Evolutionary conservation across 2,888 invertebrate genomes (phyloP).

Genomic region (Protophormia terraenovae): DNA sequence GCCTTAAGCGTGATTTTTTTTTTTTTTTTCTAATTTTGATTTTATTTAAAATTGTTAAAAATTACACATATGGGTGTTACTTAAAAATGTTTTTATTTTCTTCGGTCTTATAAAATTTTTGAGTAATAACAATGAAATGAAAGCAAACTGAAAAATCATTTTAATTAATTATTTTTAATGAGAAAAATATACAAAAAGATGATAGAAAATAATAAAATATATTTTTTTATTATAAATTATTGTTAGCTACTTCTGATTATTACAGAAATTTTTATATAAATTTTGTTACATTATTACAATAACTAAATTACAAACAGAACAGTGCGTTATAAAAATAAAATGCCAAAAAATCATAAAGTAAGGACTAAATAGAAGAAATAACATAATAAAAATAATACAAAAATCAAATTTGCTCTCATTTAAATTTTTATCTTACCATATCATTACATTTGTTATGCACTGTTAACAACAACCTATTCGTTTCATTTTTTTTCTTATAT

Average conservation of each 20-base stretch:
- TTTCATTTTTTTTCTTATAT: background rate
- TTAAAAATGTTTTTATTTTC: background rate
- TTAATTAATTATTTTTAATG: conserved; percentile 32
- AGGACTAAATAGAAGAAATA: background rate
- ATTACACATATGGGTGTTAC: conserved; percentile 3
- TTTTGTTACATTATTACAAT: background rate
- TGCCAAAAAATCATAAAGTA: background rate
- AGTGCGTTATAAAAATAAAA: background rate
- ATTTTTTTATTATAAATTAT: conserved; percentile 8
- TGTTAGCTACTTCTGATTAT: background rate
- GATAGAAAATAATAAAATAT: background rate
- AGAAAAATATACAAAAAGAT: background rate
- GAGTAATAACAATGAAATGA: background rate
- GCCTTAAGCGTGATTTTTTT: conserved; percentile 20
- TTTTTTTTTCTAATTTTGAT: background rate
- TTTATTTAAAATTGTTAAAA: background rate
- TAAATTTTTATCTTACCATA: background rate
- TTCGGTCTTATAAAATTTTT: conserved; percentile 2
- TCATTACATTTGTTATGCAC: background rate
- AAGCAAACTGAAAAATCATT: conserved; percentile 35
- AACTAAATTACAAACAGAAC: background rate
- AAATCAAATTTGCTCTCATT: background rate
- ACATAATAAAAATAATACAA: too few relatives aligned
- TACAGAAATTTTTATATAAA: background rate
- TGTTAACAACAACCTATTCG: background rate